Conservation (phyloP, 1,140 invertebrate species). For the Oryzaephilus surinamensis region DNA sequence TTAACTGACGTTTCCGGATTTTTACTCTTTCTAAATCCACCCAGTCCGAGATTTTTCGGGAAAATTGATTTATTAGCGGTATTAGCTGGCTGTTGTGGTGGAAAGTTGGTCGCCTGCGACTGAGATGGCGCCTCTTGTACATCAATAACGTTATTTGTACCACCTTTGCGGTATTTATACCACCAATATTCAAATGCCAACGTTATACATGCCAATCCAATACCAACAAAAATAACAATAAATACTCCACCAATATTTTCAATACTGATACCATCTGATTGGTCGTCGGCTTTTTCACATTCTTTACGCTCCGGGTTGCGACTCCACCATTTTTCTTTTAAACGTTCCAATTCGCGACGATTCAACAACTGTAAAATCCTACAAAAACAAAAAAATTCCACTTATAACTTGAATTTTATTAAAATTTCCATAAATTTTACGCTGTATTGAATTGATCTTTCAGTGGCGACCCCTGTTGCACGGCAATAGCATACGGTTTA, state of each 20-base stretch:
- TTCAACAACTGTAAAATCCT: conserved; percentile 90
- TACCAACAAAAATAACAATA: conserved; percentile 91
- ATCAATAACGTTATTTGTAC: conserved; percentile 45
- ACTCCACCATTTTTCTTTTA: conserved; percentile 96
- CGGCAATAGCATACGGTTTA: conserved; percentile 93
- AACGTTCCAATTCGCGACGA: conserved; percentile 78
- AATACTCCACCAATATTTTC: conserved; percentile 97
- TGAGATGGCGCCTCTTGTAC: conserved; percentile 38
- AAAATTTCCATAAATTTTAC: conserved; percentile 43
- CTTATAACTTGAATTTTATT: background rate
- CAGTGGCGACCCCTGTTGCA: conserved; percentile 88
- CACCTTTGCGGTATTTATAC: conserved; percentile 60
- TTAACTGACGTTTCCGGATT: too few species aligned
- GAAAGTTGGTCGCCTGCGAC: background rate
- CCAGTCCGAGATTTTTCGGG: background rate
- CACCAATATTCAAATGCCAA: conserved; percentile 93
- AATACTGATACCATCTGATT: conserved; percentile 93
- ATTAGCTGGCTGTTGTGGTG: background rate
- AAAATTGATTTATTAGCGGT: too few species aligned
- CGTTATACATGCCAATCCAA: conserved; percentile 81
- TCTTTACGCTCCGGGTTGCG: conserved; percentile 64
- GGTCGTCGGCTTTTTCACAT: conserved; percentile 82
- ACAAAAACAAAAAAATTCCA: conserved; percentile 14
- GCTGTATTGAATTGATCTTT: conserved; percentile 86
- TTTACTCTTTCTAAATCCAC: too few species aligned